Conservation (phyloP, 2,113 vertebrate genomes). For the Pionites leucogaster region DNA sequence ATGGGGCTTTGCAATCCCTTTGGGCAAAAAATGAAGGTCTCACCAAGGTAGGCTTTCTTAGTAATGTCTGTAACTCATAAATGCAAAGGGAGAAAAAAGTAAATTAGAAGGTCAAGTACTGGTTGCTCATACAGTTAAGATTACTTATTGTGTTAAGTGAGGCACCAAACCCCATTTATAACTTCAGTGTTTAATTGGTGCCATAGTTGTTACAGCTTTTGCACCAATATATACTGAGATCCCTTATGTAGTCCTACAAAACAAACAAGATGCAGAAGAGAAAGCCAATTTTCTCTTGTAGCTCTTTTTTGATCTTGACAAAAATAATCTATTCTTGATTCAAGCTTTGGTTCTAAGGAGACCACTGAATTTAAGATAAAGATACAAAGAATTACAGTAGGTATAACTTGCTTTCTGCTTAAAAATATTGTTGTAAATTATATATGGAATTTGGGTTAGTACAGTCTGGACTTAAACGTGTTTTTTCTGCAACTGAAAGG, state of each 20-base stretch:
- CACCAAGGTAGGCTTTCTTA: slow-evolving; percentile 57
- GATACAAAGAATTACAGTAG: background rate
- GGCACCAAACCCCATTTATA: background rate
- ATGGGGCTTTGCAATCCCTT: slow-evolving; percentile 69
- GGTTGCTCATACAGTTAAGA: background rate
- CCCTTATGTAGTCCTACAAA: background rate
- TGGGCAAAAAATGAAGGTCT: slow-evolving; percentile 65
- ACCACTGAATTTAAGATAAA: background rate
- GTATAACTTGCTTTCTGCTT: background rate
- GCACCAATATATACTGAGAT: rapidly evolving
- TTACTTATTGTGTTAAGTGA: background rate
- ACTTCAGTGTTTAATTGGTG: background rate
- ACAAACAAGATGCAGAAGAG: background rate
- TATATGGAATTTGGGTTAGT: background rate
- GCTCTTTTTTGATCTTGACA: background rate
- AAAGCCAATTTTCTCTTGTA: background rate
- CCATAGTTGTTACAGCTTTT: background rate
- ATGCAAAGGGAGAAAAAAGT: background rate
- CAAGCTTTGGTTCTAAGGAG: background rate
- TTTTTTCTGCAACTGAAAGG: background rate
- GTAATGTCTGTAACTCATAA: background rate
- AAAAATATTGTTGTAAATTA: background rate
- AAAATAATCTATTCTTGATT: background rate
- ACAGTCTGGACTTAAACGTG: background rate
- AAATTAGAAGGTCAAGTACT: background rate